A percentile compares a stretch with the other conserved stretches of the same genome.
Evolutionary conservation across 2,113 vertebrate species (phyloP).

Genomic region (Peromyscus californicus): DNA sequence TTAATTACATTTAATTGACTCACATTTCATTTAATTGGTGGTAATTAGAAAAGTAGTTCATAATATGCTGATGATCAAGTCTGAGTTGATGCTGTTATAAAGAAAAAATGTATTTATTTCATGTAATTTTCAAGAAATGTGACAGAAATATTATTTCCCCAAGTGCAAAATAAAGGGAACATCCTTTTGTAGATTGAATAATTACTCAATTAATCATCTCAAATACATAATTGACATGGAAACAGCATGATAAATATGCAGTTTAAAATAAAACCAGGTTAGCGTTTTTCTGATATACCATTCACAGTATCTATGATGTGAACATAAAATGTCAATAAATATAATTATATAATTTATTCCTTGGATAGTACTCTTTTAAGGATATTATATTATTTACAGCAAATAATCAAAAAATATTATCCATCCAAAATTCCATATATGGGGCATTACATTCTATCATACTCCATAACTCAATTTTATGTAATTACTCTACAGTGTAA

Average conservation of each 20-base stretch:
- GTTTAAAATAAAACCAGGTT: not conserved
- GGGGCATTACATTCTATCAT: not conserved
- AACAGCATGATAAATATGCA: not conserved
- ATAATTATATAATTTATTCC: not conserved
- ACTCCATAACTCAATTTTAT: not conserved
- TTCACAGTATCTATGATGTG: not conserved
- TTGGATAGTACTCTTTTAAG: not conserved
- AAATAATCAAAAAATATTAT: not conserved
- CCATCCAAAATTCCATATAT: not conserved
- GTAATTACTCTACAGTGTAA: not conserved
- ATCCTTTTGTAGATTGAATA: not conserved
- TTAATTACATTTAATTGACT: slow-evolving; percentile 80
- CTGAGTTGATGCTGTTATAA: slow-evolving; percentile 33
- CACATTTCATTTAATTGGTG: slow-evolving; percentile 80
- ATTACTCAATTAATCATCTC: not conserved
- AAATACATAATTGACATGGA: not conserved
- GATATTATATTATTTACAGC: not conserved
- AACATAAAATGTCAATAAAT: not conserved
- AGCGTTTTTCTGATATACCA: not conserved
- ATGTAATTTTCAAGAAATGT: slow-evolving; percentile 7
- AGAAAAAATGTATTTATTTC: not conserved
- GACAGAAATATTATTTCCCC: not conserved
- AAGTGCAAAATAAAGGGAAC: not conserved
- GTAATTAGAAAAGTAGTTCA: slow-evolving; percentile 81
- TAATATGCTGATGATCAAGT: slow-evolving; percentile 52